Conservation (phyloP, 2,113 vertebrate genomes). For the Conger conger region DNA sequence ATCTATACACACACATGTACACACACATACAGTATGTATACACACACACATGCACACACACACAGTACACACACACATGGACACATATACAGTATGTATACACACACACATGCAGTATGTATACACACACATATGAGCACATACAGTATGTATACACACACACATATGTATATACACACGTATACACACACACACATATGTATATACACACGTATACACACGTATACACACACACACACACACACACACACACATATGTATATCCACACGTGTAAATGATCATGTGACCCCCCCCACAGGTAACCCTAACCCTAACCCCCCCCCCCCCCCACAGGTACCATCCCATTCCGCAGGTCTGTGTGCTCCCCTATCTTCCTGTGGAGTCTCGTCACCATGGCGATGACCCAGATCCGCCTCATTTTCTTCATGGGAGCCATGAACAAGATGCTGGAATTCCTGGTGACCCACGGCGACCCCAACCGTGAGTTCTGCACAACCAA, state of each 20-base stretch:
- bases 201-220: background rate
- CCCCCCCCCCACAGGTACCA: conserved; percentile 47
- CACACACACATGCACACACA: background rate
- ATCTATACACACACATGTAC: too few relatives aligned
- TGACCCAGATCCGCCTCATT: conserved; percentile 83
- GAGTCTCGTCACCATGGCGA: conserved; percentile 81
- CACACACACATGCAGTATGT: too few relatives aligned
- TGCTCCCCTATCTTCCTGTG: conserved; percentile 81
- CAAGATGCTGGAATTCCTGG: conserved; percentile 81
- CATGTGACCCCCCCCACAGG: background rate
- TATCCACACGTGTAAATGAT: background rate
- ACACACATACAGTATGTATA: background rate
- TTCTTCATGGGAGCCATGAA: conserved; percentile 90
- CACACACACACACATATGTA: background rate
- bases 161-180: background rate
- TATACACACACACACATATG: conserved; percentile 11
- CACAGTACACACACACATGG: too few relatives aligned
- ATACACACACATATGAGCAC: background rate
- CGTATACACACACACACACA: background rate
- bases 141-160: background rate
- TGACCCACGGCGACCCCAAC: conserved; percentile 56
- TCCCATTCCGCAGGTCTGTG: conserved; percentile 70
- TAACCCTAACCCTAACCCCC: too few relatives aligned
- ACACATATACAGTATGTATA: too few relatives aligned
- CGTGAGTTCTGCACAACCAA: conserved; percentile 45